Base-by-base conservation (phyloP, 2,888 invertebrate species). In the Mayetiola destructor region DNA sequence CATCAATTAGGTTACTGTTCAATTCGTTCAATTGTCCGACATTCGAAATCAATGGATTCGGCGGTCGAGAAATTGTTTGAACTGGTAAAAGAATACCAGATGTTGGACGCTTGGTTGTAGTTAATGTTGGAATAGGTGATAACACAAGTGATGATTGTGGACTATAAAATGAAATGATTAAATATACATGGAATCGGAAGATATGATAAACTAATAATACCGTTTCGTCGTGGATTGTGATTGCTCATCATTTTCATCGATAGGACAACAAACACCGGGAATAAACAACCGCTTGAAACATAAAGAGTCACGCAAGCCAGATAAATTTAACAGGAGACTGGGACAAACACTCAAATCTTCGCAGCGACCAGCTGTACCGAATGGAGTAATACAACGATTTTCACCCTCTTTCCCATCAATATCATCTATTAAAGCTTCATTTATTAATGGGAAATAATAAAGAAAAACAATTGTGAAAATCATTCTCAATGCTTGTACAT, bases 281-380 rank as follows among this genome's bases (percentile, higher is more conserved):
- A 89, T 87, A 65, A 92, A 91, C 1, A 92, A 76, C 61, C 87
- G 88, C 73, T 92, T 91, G 67, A 93, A 93, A 66, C 93, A 93
- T 10, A 93, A 75, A 0, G 91, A 91, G 66, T 90, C 88, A 30
- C 92, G 74, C 18, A 93, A 74, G 67, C 84, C 85, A 14, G 84
- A 81, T 56, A 92, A 75, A 69, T 92, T 88, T 21, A 93, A 71
- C 1, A 91, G 73, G 27, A 92, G 71, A 63, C 89, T 87, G 0
- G 92, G 91, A 66, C 92, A 92, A 65, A 87, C 88, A 64, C 89
- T 88, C 18, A 93, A 74, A 67, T 93, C 92, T 66, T 89, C 85
- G 65, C 93, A 93, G 60, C 82, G 80, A 30, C 93, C 93, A 1
- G 78, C 76, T 30, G 80, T 76, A 0, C 88, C 88, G 62, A 83